Percentiles rank a stretch among this genome's conserved stretches.
Evolutionary conservation across 1,140 invertebrate genomes (phyloP).

Genomic region (Procambarus virginalis): DNA sequence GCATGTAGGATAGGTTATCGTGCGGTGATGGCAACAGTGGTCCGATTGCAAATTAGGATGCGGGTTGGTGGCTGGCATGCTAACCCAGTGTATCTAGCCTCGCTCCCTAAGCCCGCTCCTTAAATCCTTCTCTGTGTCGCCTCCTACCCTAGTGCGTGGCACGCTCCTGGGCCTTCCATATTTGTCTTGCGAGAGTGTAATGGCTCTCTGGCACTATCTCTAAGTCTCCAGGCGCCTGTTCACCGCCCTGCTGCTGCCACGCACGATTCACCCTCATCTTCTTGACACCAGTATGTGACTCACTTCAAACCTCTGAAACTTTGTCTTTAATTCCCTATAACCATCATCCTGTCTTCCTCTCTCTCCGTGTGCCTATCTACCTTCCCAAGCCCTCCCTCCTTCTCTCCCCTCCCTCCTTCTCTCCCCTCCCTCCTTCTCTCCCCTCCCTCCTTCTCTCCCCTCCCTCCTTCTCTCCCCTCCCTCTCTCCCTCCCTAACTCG

Average conservation of each 20-base stretch:
- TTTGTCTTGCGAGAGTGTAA: too few relatives aligned
- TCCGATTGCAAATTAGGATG: slow-evolving; percentile 61
- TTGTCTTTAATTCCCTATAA: background rate
- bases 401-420: background rate
- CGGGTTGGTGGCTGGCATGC: slow-evolving; percentile 54
- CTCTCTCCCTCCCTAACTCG: background rate
- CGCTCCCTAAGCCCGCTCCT: slow-evolving; percentile 21
- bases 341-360: background rate
- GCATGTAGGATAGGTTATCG: too few relatives aligned
- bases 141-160: background rate
- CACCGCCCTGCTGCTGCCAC: too few relatives aligned
- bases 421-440: background rate
- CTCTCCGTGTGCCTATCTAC: background rate
- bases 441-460: background rate
- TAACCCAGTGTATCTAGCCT: slow-evolving; percentile 31
- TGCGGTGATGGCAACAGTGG: slow-evolving; percentile 28
- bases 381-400: background rate
- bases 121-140: background rate
- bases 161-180: background rate
- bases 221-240: too few relatives aligned
- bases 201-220: too few relatives aligned
- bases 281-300: too few relatives aligned
- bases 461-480: background rate
- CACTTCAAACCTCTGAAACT: too few relatives aligned
- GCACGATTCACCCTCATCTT: too few relatives aligned